Evolutionary conservation across 35 echinoderm and acorn worm species (phyloP).

Genomic region (Anneissia japonica): DNA sequence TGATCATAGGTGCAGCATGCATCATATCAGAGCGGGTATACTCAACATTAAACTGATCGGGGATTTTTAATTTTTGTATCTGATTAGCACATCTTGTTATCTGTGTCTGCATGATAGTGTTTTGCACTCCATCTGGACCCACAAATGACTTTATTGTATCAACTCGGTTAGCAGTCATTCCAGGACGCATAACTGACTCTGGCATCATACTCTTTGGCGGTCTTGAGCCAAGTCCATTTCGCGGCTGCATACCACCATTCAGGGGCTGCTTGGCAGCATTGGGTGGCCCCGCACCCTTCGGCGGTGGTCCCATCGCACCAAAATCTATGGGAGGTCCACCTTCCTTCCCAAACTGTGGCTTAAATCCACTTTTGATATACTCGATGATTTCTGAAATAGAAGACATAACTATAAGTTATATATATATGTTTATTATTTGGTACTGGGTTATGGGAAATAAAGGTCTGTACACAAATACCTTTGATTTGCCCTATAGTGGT

Average conservation of each 20-base stretch:
- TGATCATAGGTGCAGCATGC: not conserved
- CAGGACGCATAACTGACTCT: not conserved
- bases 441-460: too few relatives aligned
- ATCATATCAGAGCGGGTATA: not conserved
- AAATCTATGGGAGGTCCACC: not conserved
- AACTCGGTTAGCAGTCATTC: not conserved
- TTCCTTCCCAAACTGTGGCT: not conserved
- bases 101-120: not conserved
- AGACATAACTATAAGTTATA: not conserved
- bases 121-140: not conserved
- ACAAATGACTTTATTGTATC: not conserved
- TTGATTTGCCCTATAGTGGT: too few relatives aligned
- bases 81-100: not conserved
- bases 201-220: not conserved
- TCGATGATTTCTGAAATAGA: not conserved
- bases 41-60: not conserved
- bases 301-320: not conserved
- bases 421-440: too few relatives aligned
- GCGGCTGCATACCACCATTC: not conserved
- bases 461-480: too few relatives aligned
- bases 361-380: not conserved
- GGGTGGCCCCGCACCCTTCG: not conserved
- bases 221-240: not conserved
- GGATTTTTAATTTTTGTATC: not conserved
- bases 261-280: too few relatives aligned